Base-by-base conservation (phyloP, 2,113 vertebrate genomes). In the Erythrocercus mccallii region DNA sequence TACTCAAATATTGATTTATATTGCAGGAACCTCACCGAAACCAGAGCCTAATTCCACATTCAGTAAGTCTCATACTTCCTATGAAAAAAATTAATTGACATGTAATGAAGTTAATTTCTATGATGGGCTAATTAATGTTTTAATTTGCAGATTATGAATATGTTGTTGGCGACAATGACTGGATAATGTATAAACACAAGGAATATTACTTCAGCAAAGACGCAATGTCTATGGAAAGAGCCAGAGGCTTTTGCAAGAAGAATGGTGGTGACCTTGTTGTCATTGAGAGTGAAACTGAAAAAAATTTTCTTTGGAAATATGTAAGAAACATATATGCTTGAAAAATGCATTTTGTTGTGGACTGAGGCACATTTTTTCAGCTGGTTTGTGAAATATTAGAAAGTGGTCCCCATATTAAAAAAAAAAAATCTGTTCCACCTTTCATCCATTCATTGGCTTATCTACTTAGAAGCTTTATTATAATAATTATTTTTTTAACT, bases 231-330 rank as follows among this genome's bases (percentile, higher is more conserved):
- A 98, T 99, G 98, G 98, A 99, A 88, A 94, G 97, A n/a, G 99
- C 99, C 7, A 98, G 98, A 65, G 95, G 44, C 5, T 98, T 97
- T 91, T 99, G 99, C 97, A 98, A 96, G 95, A 98, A 89, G 62
- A 98, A 97, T 84, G 98, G 98, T 94, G 99, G 98, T 53, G 99
- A 99, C 64, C 98, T 99, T 74, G 98, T 28, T 16, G 96, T 98
- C 40, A 98, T 99, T 93, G 98, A 97, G 50, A 97, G 82, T 37
- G 98, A 99, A 86, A 98, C 88, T n/a, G 99, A 99, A 97, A 98
- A 98, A 95, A 98, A 94, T 61, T 99, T 99, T 94, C 81, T 99
- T 37, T 99, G 99, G 99, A 99, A 97, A 98, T 98, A 98, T 87
- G 99, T 98, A 98, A 99, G 98, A 92, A 86, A 80, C 7, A 44